Conservation (phyloP, 2,797 vertebrate genomes). For the Amazonetta brasiliensis region DNA sequence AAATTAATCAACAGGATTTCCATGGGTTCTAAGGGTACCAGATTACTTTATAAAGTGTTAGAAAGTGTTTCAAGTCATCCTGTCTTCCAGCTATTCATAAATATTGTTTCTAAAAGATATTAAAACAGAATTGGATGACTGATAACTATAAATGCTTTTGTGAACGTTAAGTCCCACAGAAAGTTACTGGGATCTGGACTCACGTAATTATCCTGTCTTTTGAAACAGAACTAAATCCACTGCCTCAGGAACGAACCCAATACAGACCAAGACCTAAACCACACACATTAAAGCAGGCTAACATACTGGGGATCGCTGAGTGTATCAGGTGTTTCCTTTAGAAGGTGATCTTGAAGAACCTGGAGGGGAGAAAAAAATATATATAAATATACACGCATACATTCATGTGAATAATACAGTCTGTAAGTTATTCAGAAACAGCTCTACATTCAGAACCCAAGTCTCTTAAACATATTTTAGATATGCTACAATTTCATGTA, state of each 20-base stretch:
- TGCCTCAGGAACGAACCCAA: neutral
- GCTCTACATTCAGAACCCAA: neutral
- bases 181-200: neutral
- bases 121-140: neutral
- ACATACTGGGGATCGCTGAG: constrained; percentile 96
- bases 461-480: neutral
- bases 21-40: neutral
- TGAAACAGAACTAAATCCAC: neutral
- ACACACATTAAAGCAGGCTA: neutral
- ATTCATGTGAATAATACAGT: neutral
- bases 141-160: neutral
- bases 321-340: constrained; percentile 94
- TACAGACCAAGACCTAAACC: neutral
- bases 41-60: neutral
- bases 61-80: neutral
- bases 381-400: neutral
- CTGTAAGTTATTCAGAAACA: neutral
- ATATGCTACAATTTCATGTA: too few species aligned
- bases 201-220: neutral
- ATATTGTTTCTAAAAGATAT: neutral
- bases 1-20: neutral
- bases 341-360: constrained; percentile 93
- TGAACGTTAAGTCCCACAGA: neutral
- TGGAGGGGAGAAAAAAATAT: neutral
- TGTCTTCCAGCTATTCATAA: neutral